Percentiles rank a stretch among this genome's conserved stretches.
phyloP scores from a whole-genome alignment of 2,797 vertebrate species.

The Okamejei kenojei region DNA sequence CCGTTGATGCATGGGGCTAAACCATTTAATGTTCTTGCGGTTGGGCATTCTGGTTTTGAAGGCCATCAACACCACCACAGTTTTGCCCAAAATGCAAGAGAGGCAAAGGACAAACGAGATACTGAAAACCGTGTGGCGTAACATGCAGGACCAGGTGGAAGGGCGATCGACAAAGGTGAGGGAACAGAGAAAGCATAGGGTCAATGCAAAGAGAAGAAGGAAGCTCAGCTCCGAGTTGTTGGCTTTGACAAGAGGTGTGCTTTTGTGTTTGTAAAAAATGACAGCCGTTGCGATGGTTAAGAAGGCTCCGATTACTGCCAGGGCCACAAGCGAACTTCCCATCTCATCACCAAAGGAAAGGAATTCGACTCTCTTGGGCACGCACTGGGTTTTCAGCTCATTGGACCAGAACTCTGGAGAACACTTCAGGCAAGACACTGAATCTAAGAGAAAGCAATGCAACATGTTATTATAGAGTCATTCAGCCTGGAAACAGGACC shows the following conservation, averaged over 20 bases:
- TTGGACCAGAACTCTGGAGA: slow-evolving; percentile 68
- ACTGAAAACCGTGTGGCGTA: slow-evolving; percentile 64
- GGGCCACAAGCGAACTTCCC: slow-evolving; percentile 55
- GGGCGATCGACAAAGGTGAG: slow-evolving; percentile 65
- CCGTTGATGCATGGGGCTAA: slow-evolving; percentile 44
- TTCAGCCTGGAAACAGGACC: background rate
- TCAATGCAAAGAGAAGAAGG: slow-evolving; percentile 65
- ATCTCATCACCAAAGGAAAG: slow-evolving; percentile 63
- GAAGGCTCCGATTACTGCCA: slow-evolving; percentile 60
- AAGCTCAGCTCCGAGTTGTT: slow-evolving; percentile 70
- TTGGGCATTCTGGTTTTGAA: slow-evolving; percentile 60
- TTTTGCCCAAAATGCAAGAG: slow-evolving; percentile 68
- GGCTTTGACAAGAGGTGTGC: slow-evolving; percentile 60
- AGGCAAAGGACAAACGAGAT: slow-evolving; percentile 66
- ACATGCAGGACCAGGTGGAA: slow-evolving; percentile 65
- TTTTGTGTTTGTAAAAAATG: slow-evolving; percentile 55
- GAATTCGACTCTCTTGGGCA: slow-evolving; percentile 64
- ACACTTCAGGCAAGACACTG: slow-evolving; percentile 63
- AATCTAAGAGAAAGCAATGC: slow-evolving; percentile 50
- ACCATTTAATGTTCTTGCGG: slow-evolving; percentile 58
- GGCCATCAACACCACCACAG: slow-evolving; percentile 66
- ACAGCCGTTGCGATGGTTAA: slow-evolving; percentile 54
- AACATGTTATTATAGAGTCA: background rate
- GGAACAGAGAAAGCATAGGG: slow-evolving; percentile 66
- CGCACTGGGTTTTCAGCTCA: slow-evolving; percentile 53